Conservation (phyloP, 2,797 vertebrate genomes). For the Acipenser oxyrinchus region DNA sequence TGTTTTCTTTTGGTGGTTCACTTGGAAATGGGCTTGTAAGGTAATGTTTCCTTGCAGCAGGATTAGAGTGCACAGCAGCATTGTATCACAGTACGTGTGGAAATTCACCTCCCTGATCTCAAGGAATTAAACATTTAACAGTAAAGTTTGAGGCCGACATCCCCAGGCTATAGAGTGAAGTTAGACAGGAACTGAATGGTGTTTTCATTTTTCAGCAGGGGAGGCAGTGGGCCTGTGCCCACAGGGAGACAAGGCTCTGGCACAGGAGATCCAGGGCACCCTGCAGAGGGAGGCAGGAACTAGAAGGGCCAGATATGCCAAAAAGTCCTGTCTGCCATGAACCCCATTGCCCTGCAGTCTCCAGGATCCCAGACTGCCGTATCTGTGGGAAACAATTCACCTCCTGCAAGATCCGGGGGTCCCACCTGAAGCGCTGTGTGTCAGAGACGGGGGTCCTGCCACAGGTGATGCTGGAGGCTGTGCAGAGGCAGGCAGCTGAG, state of each 20-base stretch:
- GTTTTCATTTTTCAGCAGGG: not conserved
- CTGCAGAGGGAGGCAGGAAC: conserved; percentile 59
- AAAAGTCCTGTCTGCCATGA: conserved; percentile 80
- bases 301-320: conserved; percentile 79
- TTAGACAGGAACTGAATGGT: no score
- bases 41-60: not conserved
- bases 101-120: no score
- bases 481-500: no score
- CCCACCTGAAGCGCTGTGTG: conserved; percentile 85
- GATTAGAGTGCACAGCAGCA: no score
- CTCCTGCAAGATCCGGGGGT: conserved; percentile 61
- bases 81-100: not conserved
- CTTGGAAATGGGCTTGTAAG: not conserved
- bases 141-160: no score
- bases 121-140: no score
- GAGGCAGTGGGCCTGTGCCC: conserved; percentile 13
- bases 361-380: conserved; percentile 72
- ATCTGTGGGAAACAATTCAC: conserved; percentile 84
- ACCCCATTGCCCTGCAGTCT: conserved; percentile 21
- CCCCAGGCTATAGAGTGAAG: no score
- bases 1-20: not conserved
- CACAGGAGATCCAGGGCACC: conserved; percentile 34
- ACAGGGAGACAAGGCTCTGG: conserved; percentile 56
- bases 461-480: conserved; percentile 69
- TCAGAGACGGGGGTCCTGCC: conserved; percentile 72